Conservation (phyloP, 2,113 vertebrate genomes). For the Eolophus roseicapilla region DNA sequence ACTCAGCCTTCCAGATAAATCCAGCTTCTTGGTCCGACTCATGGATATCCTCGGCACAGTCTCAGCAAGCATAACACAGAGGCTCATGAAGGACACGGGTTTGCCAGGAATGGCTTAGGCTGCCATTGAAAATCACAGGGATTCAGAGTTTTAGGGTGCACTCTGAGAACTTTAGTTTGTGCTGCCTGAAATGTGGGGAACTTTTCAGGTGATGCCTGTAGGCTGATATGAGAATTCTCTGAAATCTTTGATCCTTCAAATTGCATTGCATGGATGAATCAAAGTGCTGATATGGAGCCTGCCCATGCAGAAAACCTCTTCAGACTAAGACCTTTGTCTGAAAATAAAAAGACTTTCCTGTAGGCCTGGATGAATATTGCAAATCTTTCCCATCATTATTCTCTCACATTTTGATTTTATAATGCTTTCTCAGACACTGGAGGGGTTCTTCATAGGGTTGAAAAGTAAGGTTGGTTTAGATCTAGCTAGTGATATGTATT, state of each 20-base stretch:
- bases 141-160: neutral
- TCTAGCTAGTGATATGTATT: neutral
- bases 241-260: neutral
- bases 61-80: rapidly evolving
- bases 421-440: neutral
- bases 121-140: neutral
- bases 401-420: neutral
- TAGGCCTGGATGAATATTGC: neutral
- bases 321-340: neutral
- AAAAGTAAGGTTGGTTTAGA: neutral
- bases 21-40: neutral
- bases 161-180: neutral
- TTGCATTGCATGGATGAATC: neutral
- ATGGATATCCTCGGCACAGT: neutral
- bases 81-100: rapidly evolving
- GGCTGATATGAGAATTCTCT: neutral
- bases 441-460: neutral
- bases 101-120: neutral
- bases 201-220: neutral
- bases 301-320: neutral
- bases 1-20: neutral
- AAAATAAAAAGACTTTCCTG: neutral
- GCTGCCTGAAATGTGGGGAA: neutral
- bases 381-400: neutral
- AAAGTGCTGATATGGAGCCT: neutral